Evolutionary conservation across 2,113 vertebrate species (phyloP), one percentile per base, ranked within the genome.

Genomic region (Typhlomys cinereus): DNA sequence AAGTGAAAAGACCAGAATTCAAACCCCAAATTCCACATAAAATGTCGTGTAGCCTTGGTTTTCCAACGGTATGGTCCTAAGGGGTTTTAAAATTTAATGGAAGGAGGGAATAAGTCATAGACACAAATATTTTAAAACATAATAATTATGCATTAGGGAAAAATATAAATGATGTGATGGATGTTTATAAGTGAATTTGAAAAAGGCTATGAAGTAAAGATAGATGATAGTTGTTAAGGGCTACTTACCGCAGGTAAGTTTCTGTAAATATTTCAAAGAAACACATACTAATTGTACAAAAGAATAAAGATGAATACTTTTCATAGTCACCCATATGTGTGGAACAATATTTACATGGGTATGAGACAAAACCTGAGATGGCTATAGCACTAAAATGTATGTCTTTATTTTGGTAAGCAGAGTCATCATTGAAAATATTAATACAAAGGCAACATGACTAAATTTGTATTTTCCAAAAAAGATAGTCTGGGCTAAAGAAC

Each of bases 371-470:
- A 61, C 6, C 89, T 12, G 27, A 86, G 23, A 79, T 31, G 5
- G 23, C 70, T 78, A 39, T 54, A 69, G 18, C 17, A 48, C 64
- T 50, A n/a, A 62, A 12, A 69, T 12, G 82, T 95, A 87, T 86
- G 12, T 78, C 34, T 95, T 83, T 71, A 88, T 69, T 50, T 93
- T 91, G 18, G 29, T 76, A 85, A 44, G 31, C 36, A 61, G 90
- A 73, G 41, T 31, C 34, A 3, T 93, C 29, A 67, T 5, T 89
- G 62, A 89, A 86, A 36, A 11, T 39, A 85, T 89, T 69, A 69
- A 80, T 36, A 21, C 34, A n/a, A 34, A 70, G 82, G 46, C 0
- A 23, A 69, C n/a, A 62, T 59, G 52, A 80, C 46, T 87, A 14
- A 81, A 57, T 93, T 76, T 85, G 2, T 85, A 21, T 61, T 86